phyloP scores from a whole-genome alignment of 1,140 invertebrate species.

The Anoplolepis gracilipes region DNA sequence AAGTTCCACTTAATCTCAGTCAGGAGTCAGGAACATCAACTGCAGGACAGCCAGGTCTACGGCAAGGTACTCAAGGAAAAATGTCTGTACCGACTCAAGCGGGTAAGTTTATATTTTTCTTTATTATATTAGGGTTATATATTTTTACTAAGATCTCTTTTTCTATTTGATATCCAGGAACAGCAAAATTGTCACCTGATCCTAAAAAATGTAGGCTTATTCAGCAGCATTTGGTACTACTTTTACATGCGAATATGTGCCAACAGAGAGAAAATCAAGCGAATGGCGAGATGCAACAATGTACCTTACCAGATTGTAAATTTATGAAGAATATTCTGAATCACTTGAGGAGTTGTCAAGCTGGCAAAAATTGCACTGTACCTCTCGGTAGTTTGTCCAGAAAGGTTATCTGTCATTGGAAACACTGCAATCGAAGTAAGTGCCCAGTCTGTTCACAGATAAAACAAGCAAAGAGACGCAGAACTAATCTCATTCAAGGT shows the following conservation, averaged over 20 bases:
- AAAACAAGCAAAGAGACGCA: constrained; percentile 96
- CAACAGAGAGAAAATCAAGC: constrained; percentile 95
- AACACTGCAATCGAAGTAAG: constrained; percentile 97
- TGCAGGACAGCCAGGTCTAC: constrained; percentile 89
- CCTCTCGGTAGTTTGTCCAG: constrained; percentile 99
- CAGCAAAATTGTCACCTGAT: constrained; percentile 88
- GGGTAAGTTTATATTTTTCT: constrained; percentile 68
- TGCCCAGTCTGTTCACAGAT: constrained; percentile 99
- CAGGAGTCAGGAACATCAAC: constrained; percentile 89
- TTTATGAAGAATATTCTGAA: constrained; percentile 99
- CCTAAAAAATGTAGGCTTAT: constrained; percentile 99
- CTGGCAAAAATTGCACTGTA: constrained; percentile 95
- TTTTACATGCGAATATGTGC: constrained; percentile 99
- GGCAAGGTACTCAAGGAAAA: constrained; percentile 89
- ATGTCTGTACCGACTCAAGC: constrained; percentile 79
- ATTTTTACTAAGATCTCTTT: neutral
- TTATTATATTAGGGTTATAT: neutral
- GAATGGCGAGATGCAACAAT: constrained; percentile 93
- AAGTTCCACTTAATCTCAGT: constrained; percentile 90
- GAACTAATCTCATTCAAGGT: constrained; percentile 89
- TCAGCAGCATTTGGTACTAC: constrained; percentile 98
- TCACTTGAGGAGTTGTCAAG: constrained; percentile 99
- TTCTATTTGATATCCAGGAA: constrained; percentile 63
- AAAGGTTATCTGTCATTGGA: constrained; percentile 99
- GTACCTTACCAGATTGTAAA: constrained; percentile 97